Evolutionary conservation across 2,797 vertebrate genomes (phyloP), one percentile per base, ranked within the genome.

Genomic region (Gymnoscopelus microlampas): DNA sequence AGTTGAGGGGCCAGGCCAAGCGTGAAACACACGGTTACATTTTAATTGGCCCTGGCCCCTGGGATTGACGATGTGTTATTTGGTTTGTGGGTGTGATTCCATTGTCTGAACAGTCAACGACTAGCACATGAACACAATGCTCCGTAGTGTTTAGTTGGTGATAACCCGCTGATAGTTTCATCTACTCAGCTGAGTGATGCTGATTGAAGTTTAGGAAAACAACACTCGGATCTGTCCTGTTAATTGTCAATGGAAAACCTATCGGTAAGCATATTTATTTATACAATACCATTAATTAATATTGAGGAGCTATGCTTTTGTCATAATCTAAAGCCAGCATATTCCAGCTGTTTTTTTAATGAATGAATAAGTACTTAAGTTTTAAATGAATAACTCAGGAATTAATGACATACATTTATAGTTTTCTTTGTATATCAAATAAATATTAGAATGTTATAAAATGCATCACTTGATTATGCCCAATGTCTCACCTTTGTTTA

Each of bases 21-120:
- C 82, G 4, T 89, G 81, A 87, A 87, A 82, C 76, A 80, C 69
- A 78, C 3, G 56, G 86, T 83, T 86, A 88, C 73, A 49, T 85
- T 91, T 92, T 93, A 93, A 93, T 93, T 93, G 89, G 88, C 69
- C 49, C 13, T 29, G 35, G 8, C 88, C 84, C 72, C 10, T 63
- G 63, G 85, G 60, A 5, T 47, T 23, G 62, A n/a, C 63, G 61
- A 71, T 74, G 72, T 91, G 86, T 90, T 89, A 68, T 84, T 88
- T 79, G 79, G 80, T 74, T 82, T 77, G 79, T 73, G 68, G 73
- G 65, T 6, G 59, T 78, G 69, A 79, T 83, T 77, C 54, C 63
- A 73, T 74, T 39, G 12, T 7, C 53, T 58, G 12, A 51, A 68
- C 65, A 87, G 83, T 88, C 85, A 81, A 78, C 60, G 14, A 55